Evolutionary conservation across 2,888 invertebrate species (phyloP).

Genomic region (Caenorhabditis becei): DNA sequence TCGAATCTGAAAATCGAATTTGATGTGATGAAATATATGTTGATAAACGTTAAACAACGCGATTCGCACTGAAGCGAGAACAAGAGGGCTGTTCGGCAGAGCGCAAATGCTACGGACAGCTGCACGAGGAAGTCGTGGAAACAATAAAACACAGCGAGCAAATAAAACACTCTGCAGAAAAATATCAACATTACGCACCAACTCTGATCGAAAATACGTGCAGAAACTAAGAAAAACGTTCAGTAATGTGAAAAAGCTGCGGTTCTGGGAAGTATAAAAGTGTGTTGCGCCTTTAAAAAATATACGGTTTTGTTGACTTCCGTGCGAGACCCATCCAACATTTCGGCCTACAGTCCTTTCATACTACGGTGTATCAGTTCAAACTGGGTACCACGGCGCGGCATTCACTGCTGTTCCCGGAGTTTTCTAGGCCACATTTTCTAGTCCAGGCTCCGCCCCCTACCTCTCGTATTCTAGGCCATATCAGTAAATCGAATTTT

Average conservation of each 20-base stretch:
- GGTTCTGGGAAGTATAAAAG: too few relatives aligned
- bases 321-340: neutral
- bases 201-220: slow-evolving; percentile 17
- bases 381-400: too few relatives aligned
- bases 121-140: slow-evolving; percentile 16
- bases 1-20: neutral
- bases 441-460: neutral
- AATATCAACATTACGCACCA: neutral
- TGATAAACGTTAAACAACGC: slow-evolving; percentile 5
- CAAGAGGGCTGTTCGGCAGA: slow-evolving; percentile 28
- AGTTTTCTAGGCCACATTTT: neutral
- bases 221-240: slow-evolving; percentile 6
- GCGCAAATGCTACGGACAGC: slow-evolving; percentile 14
- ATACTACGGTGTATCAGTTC: neutral
- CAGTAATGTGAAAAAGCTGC: neutral
- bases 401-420: too few relatives aligned
- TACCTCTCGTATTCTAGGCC: too few relatives aligned
- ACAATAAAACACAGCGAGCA: slow-evolving; percentile 2
- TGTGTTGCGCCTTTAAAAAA: slow-evolving; percentile 12
- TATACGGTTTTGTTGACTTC: slow-evolving; percentile 8
- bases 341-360: neutral
- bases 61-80: slow-evolving; percentile 11
- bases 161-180: slow-evolving; percentile 15
- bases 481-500: too few relatives aligned
- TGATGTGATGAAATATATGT: slow-evolving; percentile 4